Evolutionary conservation across 2,888 invertebrate genomes (phyloP), one percentile per base, ranked within the genome.

Genomic region (Stenchaetothrips biformis): DNA sequence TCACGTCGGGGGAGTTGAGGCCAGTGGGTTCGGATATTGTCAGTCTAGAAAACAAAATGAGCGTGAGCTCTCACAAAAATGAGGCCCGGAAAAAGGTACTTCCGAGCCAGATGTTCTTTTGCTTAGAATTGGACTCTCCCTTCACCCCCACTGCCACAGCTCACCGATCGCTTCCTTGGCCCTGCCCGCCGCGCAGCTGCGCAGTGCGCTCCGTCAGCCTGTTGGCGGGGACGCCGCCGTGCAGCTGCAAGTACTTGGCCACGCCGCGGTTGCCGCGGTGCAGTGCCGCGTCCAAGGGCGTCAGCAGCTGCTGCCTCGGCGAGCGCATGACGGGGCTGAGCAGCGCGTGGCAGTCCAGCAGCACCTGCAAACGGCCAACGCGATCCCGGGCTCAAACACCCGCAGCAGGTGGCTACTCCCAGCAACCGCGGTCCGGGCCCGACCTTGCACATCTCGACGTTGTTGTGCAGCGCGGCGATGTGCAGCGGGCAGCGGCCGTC

Each of bases 401-500:
- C 3, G 11, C 77, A 13, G 77, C 77, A 77, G 77, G 77, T 16
- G 21, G 53, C 48, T 9, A 79, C 53, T 79, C 25, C 7, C 25
- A 2, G 21, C 47, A 2, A 6, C 79, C 11, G 1, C n/a, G 16
- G 16, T 59, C 67, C 13, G 8, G 11, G 53, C 53, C 83, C 83
- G 84, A 92, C 89, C 87, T 94, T 96, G 87, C 97, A 97, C 88
- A 98, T 92, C 86, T 97, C 97, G 7, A 97, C 92, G 86, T 97
- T 95, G 84, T 98, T 98, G 84, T 95, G 94, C 78, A 96, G 91
- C 11, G 98, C 97, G 0, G 98, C 97, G 82, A 99, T 93, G 87
- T 99, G 99, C 77, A 99, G 88, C 27, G 97, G 93, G 37, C 96
- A 96, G 82, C 97, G 91, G 0, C 98, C 98, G 85, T 97, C 97